These are phyloP conservation scores for Australoheros scitulus DNA, from an alignment of 2,113 vertebrate species.

Conservation along the genomic window DNA sequence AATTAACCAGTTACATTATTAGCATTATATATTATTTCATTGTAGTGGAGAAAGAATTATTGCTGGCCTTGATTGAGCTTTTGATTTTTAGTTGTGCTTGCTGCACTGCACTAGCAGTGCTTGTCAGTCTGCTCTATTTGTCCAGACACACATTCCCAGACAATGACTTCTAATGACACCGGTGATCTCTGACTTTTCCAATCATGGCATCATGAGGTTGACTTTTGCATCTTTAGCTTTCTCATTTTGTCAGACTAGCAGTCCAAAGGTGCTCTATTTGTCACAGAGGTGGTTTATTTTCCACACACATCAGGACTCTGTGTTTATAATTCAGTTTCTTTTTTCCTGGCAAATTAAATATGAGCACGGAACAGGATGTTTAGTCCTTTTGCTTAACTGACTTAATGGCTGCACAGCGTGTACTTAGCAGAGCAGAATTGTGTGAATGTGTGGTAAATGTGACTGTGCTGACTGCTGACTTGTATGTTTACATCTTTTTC, in stretches of 20 bases:
- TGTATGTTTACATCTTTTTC: background rate
- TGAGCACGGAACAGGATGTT: constrained; percentile 23
- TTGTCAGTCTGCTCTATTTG: background rate
- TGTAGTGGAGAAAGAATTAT: background rate
- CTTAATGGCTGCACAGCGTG: constrained; percentile 15
- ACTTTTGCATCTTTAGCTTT: background rate
- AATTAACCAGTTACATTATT: background rate
- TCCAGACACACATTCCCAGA: constrained; percentile 4
- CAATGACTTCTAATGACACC: constrained; percentile 1
- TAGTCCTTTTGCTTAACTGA: constrained; percentile 6
- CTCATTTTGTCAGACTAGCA: background rate
- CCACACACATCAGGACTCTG: background rate
- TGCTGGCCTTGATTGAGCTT: background rate
- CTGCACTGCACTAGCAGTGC: background rate
- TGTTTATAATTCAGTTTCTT: constrained; percentile 5
- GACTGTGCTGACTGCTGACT: background rate
- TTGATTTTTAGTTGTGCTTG: background rate
- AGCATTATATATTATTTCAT: background rate
- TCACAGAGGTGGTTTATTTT: background rate
- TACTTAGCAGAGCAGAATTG: constrained; percentile 9
- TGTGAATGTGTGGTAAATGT: background rate
- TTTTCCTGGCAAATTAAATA: constrained; percentile 15
- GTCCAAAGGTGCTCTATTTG: background rate
- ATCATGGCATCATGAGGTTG: background rate
- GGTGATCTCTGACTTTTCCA: background rate